Evolutionary conservation across 2,797 vertebrate species (phyloP).

Genomic region (Coregonus sp.): DNA sequence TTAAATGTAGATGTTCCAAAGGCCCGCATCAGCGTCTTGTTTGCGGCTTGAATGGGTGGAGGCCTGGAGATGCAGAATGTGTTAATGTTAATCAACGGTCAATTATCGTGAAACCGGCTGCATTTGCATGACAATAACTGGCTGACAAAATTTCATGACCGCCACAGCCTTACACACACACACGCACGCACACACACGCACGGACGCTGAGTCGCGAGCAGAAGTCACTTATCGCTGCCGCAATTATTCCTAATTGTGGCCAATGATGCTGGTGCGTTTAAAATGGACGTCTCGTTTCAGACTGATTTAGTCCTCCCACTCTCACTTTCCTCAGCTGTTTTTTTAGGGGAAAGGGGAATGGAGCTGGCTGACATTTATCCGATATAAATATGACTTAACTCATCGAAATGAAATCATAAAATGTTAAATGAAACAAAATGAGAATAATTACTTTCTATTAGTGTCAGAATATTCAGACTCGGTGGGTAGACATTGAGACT

Average conservation of each 20-base stretch:
- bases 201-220: conserved; percentile 32
- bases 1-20: no score
- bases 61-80: no score
- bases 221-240: conserved; percentile 50
- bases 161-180: no score
- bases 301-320: conserved; percentile 26
- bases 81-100: no score
- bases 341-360: no score
- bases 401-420: not conserved
- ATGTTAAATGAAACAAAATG: not conserved
- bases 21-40: no score
- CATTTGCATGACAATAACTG: no score
- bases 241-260: conserved; percentile 67
- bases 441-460: not conserved
- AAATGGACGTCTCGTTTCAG: conserved; percentile 46
- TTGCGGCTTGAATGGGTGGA: no score
- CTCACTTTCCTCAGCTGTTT: not conserved
- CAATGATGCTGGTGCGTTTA: conserved; percentile 33
- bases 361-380: not conserved
- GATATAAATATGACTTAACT: no score
- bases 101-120: no score
- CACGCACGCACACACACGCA: conserved; percentile 12
- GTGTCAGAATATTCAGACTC: not conserved
- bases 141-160: no score
- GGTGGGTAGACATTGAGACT: not conserved